phyloP scores from a whole-genome alignment of 2,888 invertebrate species.

The Acrobasis suavella region DNA sequence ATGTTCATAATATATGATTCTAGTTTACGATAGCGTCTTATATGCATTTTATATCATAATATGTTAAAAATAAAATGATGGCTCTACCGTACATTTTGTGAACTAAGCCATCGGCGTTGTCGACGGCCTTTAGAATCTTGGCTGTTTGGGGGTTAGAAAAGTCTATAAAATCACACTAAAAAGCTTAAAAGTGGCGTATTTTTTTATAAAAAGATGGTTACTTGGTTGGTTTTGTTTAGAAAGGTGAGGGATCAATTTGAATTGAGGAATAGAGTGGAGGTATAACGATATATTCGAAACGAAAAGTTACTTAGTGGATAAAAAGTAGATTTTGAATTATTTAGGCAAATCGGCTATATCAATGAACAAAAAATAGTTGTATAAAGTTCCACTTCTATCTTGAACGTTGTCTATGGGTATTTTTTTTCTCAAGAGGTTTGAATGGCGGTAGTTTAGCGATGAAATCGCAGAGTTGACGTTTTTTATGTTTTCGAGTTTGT shows the following conservation, averaged over 20 bases:
- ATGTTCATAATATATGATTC: not conserved
- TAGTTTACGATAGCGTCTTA: not conserved
- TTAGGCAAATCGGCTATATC: no score
- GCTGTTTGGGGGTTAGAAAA: not conserved
- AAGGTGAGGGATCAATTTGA: conserved; percentile 14
- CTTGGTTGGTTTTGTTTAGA: conserved; percentile 3
- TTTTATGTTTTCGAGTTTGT: not conserved
- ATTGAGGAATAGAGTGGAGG: not conserved
- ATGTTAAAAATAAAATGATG: no score
- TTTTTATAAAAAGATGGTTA: not conserved
- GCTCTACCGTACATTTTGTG: no score
- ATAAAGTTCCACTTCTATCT: no score
- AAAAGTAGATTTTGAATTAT: not conserved
- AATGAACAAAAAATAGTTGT: no score
- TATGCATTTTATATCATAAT: no score
- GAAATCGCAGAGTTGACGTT: no score
- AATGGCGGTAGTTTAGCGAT: no score
- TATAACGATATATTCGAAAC: not conserved
- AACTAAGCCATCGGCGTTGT: no score
- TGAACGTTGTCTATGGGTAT: no score
- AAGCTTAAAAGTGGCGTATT: conserved; percentile 6
- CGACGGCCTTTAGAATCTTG: no score
- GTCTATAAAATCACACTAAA: not conserved
- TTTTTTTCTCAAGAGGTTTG: no score
- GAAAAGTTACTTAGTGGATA: conserved; percentile 2